Base-by-base conservation (phyloP, 2,888 invertebrate species). In the Drosophila lutescens region DNA sequence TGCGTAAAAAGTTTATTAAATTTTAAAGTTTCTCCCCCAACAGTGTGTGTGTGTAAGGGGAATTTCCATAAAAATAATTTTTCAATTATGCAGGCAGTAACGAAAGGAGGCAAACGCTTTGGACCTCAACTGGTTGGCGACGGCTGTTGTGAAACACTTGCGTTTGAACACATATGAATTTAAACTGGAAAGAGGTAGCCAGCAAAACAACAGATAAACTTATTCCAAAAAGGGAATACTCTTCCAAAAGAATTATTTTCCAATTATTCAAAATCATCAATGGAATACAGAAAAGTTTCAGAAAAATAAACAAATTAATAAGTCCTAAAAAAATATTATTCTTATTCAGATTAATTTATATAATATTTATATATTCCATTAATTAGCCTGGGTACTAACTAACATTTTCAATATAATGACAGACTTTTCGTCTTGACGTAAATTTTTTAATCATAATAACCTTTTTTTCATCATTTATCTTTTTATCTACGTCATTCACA, bases 1-100 rank as follows among this genome's bases (percentile, higher is more conserved):
- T 77, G 86, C 87, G 88, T 88, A 84, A 88, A 88, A 88, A 88
- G 86, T 88, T 86, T 86, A 88, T 88, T 88, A 84, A 84, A 84
- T 84, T 86, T 88, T 88, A 67, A 84, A 83, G 77, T 71, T 82
- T 68, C 58, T 69, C 46, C 38, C 1, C 23, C 20, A 15, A 23
- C n/a, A 32, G 50, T 17, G 36, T 32, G 38, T 15, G 56, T 15
- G 56, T 80, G 46, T 46, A 41, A 63, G 38, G 47, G 77, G 62
- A 65, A 83, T 74, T 78, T 82, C 57, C 83, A 83, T 80, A 82
- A 88, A 82, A 88, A 88, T 83, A 66, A 83, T 83, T 78, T 86
- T 83, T 83, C 82, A 83, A 83, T 83, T 85, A 82, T 73, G 78
- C 84, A 47, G 69, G 47, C 60, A 43, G 57, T 7, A 46, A 46